phyloP scores from a whole-genome alignment of 2,113 vertebrate genomes.

The Podiceps cristatus region DNA sequence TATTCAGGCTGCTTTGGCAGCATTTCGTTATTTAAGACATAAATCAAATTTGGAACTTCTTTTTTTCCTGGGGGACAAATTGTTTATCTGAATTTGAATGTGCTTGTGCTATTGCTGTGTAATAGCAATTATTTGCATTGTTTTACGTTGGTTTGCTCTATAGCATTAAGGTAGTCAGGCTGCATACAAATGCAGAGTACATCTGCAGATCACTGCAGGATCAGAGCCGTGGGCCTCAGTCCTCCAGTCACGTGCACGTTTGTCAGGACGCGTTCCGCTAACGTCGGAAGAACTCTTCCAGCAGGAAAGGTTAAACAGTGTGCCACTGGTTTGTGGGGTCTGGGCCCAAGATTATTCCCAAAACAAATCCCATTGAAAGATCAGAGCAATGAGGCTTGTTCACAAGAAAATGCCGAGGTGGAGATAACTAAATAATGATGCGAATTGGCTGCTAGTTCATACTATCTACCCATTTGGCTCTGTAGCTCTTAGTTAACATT shows the following conservation, averaged over 20 bases:
- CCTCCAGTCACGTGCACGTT: neutral
- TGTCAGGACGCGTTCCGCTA: neutral
- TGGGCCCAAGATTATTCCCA: neutral
- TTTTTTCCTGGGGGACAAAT: neutral
- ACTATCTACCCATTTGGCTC: neutral
- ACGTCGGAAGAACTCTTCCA: neutral
- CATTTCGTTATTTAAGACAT: slow-evolving; percentile 32
- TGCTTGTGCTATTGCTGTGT: neutral
- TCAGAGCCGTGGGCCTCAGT: neutral
- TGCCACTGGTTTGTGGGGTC: neutral
- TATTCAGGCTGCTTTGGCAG: slow-evolving; percentile 22
- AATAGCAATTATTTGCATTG: slow-evolving; percentile 24
- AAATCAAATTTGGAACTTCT: slow-evolving; percentile 22
- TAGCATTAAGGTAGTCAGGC: neutral
- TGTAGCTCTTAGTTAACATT: neutral
- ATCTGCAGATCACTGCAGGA: neutral
- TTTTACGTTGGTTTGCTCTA: neutral
- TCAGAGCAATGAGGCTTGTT: neutral
- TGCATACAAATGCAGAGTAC: neutral
- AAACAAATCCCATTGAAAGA: neutral
- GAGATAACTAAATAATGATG: neutral
- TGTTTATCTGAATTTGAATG: slow-evolving; percentile 32
- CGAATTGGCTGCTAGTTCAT: neutral
- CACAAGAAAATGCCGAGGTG: neutral
- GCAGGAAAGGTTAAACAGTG: neutral